phyloP scores from a whole-genome alignment of 2,113 vertebrate genomes.

The Phainopepla nitens region DNA sequence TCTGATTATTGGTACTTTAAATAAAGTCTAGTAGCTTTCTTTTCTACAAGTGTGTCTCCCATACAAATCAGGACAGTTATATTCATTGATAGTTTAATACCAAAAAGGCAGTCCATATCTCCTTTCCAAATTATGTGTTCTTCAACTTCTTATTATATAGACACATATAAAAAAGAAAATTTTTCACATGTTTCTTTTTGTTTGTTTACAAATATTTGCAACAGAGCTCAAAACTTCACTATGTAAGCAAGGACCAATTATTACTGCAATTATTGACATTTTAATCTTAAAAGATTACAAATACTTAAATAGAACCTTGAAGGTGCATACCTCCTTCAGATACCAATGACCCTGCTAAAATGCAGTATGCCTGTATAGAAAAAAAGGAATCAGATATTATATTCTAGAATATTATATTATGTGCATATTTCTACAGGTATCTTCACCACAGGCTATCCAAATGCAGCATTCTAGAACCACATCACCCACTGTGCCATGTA shows the following conservation, averaged over 20 bases:
- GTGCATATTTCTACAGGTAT: neutral
- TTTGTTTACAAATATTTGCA: neutral
- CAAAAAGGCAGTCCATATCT: neutral
- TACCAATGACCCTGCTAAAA: constrained; percentile 93
- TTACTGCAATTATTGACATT: neutral
- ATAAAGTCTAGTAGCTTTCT: neutral
- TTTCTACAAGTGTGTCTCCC: neutral
- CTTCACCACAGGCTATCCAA: neutral
- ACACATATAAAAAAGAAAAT: neutral
- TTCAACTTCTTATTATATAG: neutral
- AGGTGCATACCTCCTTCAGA: constrained; percentile 93
- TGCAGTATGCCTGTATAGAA: constrained; percentile 88
- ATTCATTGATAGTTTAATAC: neutral
- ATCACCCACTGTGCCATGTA: neutral
- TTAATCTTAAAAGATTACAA: neutral
- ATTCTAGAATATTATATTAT: neutral
- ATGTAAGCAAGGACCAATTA: neutral
- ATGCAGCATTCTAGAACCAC: neutral
- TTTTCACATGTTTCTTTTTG: neutral
- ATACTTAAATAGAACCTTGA: neutral
- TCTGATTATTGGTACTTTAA: neutral
- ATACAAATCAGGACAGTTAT: neutral
- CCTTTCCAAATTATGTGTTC: neutral
- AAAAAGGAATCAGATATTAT: neutral
- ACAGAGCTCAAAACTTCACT: neutral